phyloP scores from a whole-genome alignment of 2,113 vertebrate genomes.

The Elachura formosa region DNA sequence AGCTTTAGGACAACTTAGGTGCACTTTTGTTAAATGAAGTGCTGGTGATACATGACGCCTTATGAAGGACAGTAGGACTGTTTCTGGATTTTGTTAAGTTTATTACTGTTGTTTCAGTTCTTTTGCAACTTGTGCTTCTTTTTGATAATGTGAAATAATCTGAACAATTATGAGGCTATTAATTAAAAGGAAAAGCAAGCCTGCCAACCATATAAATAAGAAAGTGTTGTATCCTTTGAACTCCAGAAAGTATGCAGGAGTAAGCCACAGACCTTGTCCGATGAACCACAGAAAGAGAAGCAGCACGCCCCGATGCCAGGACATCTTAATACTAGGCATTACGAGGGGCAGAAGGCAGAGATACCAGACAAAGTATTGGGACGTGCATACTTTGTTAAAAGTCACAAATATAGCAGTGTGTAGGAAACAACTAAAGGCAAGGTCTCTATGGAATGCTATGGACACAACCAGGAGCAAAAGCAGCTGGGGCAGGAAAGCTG shows the following conservation, averaged over 20 bases:
- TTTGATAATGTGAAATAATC: conserved; percentile 83
- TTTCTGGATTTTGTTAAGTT: neutral
- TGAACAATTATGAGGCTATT: conserved; percentile 84
- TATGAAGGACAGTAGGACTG: neutral
- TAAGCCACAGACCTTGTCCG: conserved; percentile 89
- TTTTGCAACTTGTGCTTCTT: neutral
- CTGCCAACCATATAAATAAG: conserved; percentile 83
- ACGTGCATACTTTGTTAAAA: conserved; percentile 99
- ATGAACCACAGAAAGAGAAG: conserved; percentile 85
- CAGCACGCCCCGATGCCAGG: conserved; percentile 47
- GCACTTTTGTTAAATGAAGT: neutral
- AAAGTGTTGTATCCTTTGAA: conserved; percentile 90
- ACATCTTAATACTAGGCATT: conserved; percentile 79
- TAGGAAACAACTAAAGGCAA: conserved; percentile 88
- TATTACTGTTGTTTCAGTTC: conserved; percentile 33
- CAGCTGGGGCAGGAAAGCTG: conserved; percentile 86
- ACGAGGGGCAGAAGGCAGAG: conserved; percentile 88
- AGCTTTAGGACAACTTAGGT: accelerated
- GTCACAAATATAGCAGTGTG: conserved; percentile 89
- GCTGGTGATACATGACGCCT: neutral
- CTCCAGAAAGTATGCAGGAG: conserved; percentile 86
- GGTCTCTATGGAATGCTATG: conserved; percentile 79
- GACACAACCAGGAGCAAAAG: conserved; percentile 78
- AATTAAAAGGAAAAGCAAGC: conserved; percentile 85
- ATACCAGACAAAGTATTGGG: conserved; percentile 98